These are phyloP conservation scores for Colaptes auratus DNA, from an alignment of 2,113 vertebrate genomes.

Conservation along the genomic window DNA sequence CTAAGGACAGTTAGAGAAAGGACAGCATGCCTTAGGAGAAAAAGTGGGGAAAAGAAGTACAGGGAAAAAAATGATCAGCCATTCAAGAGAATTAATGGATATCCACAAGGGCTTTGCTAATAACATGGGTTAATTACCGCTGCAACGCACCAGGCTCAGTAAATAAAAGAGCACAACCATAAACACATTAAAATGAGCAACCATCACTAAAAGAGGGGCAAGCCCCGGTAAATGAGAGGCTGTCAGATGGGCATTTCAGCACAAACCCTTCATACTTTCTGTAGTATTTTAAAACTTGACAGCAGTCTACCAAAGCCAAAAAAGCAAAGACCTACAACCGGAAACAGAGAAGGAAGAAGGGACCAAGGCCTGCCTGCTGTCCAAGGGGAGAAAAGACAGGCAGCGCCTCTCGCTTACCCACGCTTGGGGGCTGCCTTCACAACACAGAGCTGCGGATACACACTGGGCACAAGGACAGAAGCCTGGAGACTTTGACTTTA, in stretches of 20 bases:
- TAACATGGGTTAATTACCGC: constrained; percentile 93
- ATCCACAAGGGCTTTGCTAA: constrained; percentile 87
- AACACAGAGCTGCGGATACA: neutral
- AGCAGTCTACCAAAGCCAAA: neutral
- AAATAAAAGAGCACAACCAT: constrained; percentile 83
- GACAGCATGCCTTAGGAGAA: constrained; percentile 5
- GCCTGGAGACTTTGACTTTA: neutral
- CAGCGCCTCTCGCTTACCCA: neutral
- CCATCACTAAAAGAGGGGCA: constrained; percentile 61
- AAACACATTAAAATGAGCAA: constrained; percentile 83
- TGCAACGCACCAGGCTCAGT: constrained; percentile 85
- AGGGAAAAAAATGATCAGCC: constrained; percentile 72
- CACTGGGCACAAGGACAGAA: neutral
- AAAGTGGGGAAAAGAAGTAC: constrained; percentile 14
- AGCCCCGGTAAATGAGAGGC: constrained; percentile 60
- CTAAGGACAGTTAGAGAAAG: neutral
- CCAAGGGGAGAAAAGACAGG: neutral
- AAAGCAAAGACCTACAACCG: neutral
- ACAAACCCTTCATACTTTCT: constrained; percentile 23
- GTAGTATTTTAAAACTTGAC: constrained; percentile 55
- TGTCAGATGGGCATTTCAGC: constrained; percentile 40
- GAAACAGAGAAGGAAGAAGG: neutral
- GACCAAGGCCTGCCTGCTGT: neutral
- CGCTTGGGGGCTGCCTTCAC: neutral
- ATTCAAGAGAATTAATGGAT: constrained; percentile 81